Base-by-base conservation (phyloP, 2,113 vertebrate species). In the Seriola quinqueradiata region DNA sequence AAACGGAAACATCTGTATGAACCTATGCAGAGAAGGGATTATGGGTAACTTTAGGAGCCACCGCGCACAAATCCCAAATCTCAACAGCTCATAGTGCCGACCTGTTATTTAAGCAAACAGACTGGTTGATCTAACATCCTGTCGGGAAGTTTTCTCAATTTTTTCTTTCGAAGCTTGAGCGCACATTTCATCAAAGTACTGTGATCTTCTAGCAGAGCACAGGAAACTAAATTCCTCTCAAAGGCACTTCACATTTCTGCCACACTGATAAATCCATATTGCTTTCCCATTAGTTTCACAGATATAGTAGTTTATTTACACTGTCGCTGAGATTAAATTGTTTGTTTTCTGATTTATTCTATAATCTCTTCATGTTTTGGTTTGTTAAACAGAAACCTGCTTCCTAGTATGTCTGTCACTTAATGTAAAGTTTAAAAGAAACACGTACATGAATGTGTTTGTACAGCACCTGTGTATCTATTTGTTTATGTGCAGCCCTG, bases 271-370 rank as follows among this genome's bases (percentile, higher is more conserved):
- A 10, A 57, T 70, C 2, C 28, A 55, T 17, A 81, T 60, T 81
- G 40, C 8, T 25, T 68, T 55, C 19, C 58, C 16, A 48, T 73
- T 57, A 40, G 46, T 66, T 66, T 70, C 59, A 60, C 13, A 3
- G 16, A 59, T 61, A 55, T 14, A 28, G 28, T n/a, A 1, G n/a
- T 23, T 48, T 58, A 38, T 66, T 80, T 36, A 8, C 25, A 65
- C 10, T 4, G 5, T 67, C 8, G 25, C 38, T 46, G 17, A 57
- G 32, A 46, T 58, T 57, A 38, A 38, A 7, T 38, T 38, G 38
- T 38, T 38, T 38, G 38, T 14, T 77, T 60, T 70, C 19, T 75
- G 16, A 46, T 55, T 69, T 55, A 11, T n/a, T 16, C 36, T 58
- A 9, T 3, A 9, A 71, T 61, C 36, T 48, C 55, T 44, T 72